Base-by-base conservation (phyloP, 2,888 invertebrate genomes). In the Omphaloscelis lunosa region DNA sequence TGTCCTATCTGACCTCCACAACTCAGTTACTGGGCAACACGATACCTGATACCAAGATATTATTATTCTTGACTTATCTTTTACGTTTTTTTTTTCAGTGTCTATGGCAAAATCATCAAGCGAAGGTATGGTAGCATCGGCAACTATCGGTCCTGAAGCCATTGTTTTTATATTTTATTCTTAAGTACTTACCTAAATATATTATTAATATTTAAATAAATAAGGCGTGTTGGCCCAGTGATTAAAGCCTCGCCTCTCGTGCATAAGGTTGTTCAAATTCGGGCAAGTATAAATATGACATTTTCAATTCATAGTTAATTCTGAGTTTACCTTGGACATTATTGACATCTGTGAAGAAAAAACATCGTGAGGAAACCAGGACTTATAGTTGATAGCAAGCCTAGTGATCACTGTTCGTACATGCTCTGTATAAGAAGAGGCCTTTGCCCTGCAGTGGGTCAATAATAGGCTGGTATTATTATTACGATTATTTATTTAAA, bases 91-190 rank as follows among this genome's bases (percentile, higher is more conserved):
- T 34, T 45, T 72, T 72, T 72, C 56, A 74, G 73, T 17, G 7
- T 0, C 23, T 8, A 0, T 1, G 1, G 2, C 2, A 23, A 0
- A 6, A 0, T 0, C 45, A 15, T 0, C 0, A 2, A 45, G 56
- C 45, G 0, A 7, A 34, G 72, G 73, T 74, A 72, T 17, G 58
- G 1, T 34, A 17, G 45, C n/a, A 34, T 17, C n/a, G 72, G 4
- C 45, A 27, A 15, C 45, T 48, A n/a, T 58, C 58, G 20, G 9
- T 58, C 15, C 45, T 15, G 15, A 58, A 29, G 56, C 56, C 51
- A 48, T 48, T 48, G 20, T 4, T 51, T 70, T 69, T 70, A 34
- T 67, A 29, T 39, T 70, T 48, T 53, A 39, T 58, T 41, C 8
- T 51, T 12, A 56, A 29, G 29, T 51, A 15, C 12, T 48, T 66